phyloP scores from a whole-genome alignment of 2,888 invertebrate species.

The Cheilosia vernalis region DNA sequence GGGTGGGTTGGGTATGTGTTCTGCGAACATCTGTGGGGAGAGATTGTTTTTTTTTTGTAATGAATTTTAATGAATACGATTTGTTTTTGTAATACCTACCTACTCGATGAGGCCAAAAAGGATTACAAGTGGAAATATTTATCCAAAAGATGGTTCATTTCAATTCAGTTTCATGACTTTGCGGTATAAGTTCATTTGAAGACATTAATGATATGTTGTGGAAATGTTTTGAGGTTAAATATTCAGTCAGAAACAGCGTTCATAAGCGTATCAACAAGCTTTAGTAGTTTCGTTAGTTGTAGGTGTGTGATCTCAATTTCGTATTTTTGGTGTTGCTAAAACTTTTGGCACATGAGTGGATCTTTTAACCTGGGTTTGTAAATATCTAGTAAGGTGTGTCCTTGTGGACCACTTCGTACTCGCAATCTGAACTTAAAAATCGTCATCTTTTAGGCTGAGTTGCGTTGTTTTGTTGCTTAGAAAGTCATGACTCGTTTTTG shows the following conservation, averaged over 20 bases:
- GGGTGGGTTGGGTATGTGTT: slow-evolving; percentile 7
- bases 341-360: no score
- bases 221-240: slow-evolving; percentile 8
- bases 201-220: slow-evolving; percentile 3
- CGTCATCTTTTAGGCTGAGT: no score
- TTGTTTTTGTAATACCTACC: slow-evolving; percentile 25
- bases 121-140: slow-evolving; percentile 28
- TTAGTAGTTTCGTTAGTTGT: not conserved
- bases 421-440: no score
- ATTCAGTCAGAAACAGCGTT: not conserved
- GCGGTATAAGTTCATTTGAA: slow-evolving; percentile 12
- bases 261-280: not conserved
- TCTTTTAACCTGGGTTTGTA: no score
- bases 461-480: no score
- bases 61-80: slow-evolving; percentile 51
- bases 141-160: slow-evolving; percentile 21
- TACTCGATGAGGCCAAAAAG: slow-evolving; percentile 11
- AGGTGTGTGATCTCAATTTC: no score
- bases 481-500: no score
- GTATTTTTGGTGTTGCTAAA: no score
- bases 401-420: no score
- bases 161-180: slow-evolving; percentile 35
- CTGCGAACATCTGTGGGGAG: not conserved
- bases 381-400: no score
- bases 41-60: slow-evolving; percentile 36